Evolutionary conservation across 92 coral and sea anemone genomes (phyloP).

Genomic region (Paramuricea clavata): DNA sequence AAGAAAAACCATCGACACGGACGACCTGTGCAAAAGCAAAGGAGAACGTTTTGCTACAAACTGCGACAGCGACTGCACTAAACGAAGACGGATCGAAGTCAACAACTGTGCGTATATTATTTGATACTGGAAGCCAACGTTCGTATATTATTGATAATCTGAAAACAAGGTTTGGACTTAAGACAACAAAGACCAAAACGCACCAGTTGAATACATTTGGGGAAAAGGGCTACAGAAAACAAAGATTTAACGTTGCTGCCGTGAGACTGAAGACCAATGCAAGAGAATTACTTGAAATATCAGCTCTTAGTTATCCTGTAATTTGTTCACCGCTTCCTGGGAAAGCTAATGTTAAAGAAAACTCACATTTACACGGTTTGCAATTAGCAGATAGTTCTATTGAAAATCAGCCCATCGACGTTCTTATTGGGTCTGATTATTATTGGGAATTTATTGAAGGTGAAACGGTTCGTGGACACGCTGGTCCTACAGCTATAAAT

Average conservation of each 20-base stretch:
- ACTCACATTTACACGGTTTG: slow-evolving; percentile 56
- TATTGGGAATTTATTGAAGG: slow-evolving; percentile 72
- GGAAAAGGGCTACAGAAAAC: slow-evolving; percentile 46
- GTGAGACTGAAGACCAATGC: slow-evolving; percentile 28
- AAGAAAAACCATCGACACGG: not conserved
- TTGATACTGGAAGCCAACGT: not conserved
- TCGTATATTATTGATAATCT: not conserved
- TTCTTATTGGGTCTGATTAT: slow-evolving; percentile 74
- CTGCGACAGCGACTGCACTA: slow-evolving; percentile 4
- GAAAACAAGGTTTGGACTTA: not conserved
- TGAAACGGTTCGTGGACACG: slow-evolving; percentile 61
- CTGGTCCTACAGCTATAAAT: slow-evolving; percentile 70
- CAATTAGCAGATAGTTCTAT: slow-evolving; percentile 56
- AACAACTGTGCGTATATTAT: not conserved
- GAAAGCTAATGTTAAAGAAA: slow-evolving; percentile 27
- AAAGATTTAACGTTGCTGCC: slow-evolving; percentile 50
- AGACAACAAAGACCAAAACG: slow-evolving; percentile 44
- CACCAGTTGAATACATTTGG: slow-evolving; percentile 71
- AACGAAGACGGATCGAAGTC: not conserved
- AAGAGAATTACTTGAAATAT: slow-evolving; percentile 37
- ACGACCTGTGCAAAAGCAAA: not conserved
- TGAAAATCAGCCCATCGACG: slow-evolving; percentile 54
- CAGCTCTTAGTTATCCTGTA: slow-evolving; percentile 60
- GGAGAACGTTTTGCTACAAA: not conserved
- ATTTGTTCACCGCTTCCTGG: slow-evolving; percentile 69